Conservation (phyloP, 2,888 invertebrate genomes). For the Alviniconcha strummeri region DNA sequence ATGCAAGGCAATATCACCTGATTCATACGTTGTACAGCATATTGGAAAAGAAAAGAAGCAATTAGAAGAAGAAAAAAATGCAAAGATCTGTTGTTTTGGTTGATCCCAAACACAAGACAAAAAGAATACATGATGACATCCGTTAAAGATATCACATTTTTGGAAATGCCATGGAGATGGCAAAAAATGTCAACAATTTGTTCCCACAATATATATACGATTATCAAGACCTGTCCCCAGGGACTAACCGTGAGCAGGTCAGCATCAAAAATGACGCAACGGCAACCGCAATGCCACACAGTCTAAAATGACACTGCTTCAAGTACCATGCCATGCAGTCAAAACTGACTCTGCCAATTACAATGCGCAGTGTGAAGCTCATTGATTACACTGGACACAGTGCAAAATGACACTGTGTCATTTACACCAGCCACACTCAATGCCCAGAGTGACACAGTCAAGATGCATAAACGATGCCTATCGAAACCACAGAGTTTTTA, state of each 20-base stretch:
- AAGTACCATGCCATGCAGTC: not conserved
- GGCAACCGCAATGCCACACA: too few relatives aligned
- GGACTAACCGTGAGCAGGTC: not conserved
- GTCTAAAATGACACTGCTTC: not conserved
- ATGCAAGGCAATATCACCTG: constrained; percentile 29
- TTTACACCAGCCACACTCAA: too few relatives aligned
- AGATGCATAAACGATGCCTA: too few relatives aligned
- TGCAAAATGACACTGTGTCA: too few relatives aligned
- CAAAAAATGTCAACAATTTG: constrained; percentile 18
- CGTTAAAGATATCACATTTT: constrained; percentile 23
- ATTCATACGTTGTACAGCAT: not conserved
- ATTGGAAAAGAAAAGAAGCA: not conserved
- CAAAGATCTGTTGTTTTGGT: not conserved
- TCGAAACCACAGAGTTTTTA: too few relatives aligned
- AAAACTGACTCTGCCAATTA: not conserved
- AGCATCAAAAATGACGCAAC: too few relatives aligned
- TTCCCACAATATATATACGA: constrained; percentile 24
- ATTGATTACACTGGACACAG: not conserved
- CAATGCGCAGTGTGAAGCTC: not conserved
- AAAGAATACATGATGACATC: constrained; percentile 14
- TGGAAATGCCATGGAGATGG: constrained; percentile 16
- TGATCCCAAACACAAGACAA: constrained; percentile 7
- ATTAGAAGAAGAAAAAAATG: not conserved
- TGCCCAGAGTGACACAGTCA: too few relatives aligned
- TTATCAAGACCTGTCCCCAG: not conserved